Evolutionary conservation across 2,888 invertebrate genomes (phyloP), one percentile per base, ranked within the genome.

Genomic region (Ditula angustiorana): DNA sequence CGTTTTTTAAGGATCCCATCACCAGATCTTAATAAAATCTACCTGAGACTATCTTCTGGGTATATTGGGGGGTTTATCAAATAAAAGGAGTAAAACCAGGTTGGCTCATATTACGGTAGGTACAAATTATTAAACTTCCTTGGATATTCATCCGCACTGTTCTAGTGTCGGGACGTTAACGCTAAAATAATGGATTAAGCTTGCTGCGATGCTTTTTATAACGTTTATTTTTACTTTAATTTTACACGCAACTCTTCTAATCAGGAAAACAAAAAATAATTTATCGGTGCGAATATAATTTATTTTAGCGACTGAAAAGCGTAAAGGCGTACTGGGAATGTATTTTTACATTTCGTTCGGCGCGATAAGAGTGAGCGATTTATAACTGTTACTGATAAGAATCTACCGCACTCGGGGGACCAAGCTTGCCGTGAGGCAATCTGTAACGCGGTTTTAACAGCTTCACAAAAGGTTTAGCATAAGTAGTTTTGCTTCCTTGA

Each of bases 281-380:
- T 24, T 44, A 52, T n/a, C 13, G 33, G 50, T 13, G 28, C 21
- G 35, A 50, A 35, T 37, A 47, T 49, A 56, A 56, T 56, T 41
- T 53, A 37, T 61, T 55, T 67, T 46, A 53, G 58, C 57, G 49
- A 47, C 63, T 69, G 67, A 68, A 69, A 71, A 71, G 65, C 65
- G 71, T 69, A 35, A 47, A 53, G 58, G 46, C 63, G 57, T 41
- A 68, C 67, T 56, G 68, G 67, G 71, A 70, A 74, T 69, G 73
- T 76, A 77, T 78, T 79, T 75, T 74, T 73, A 72, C 76, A 71
- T 77, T 78, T 72, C 71, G 71, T 67, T 71, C 71, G 73, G 71
- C 56, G 74, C 77, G 80, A 80, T 80, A 81, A 77, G 74, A 65
- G 72, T 76, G 77, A 78, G 74, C 79, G 78, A 82, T 82, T 82